Evolutionary conservation across 2,888 invertebrate genomes (phyloP).

Genomic region (Eupithecia subfuscata): DNA sequence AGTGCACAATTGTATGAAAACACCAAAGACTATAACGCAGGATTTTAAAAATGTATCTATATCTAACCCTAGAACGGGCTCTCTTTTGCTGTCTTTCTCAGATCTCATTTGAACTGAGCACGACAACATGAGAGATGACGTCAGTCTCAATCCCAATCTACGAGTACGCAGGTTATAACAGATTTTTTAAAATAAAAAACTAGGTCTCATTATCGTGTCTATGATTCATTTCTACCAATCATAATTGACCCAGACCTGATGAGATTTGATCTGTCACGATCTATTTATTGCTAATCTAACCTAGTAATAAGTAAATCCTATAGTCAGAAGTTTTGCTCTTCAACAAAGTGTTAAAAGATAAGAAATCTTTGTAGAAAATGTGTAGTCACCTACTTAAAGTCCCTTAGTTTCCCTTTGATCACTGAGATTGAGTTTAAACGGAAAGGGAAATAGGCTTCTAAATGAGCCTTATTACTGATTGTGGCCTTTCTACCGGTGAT

Average conservation of each 20-base stretch:
- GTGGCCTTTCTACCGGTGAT: background rate
- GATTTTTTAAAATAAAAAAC: background rate
- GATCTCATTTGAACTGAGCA: background rate
- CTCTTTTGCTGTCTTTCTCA: background rate
- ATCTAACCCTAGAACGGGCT: background rate
- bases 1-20: no score
- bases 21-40: no score
- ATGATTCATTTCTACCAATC: slow-evolving; percentile 31
- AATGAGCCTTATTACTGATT: slow-evolving; percentile 14
- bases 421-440: background rate
- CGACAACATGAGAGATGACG: background rate
- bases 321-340: background rate
- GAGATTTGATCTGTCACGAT: slow-evolving; percentile 75
- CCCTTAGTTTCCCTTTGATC: background rate
- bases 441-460: slow-evolving; percentile 25
- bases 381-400: background rate
- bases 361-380: background rate
- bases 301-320: background rate
- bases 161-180: background rate
- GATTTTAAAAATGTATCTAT: no score
- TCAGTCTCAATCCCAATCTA: background rate
- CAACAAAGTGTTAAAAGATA: background rate
- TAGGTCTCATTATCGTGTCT: background rate
- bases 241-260: slow-evolving; percentile 72
- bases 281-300: slow-evolving; percentile 60